These are phyloP conservation scores for Psix sp. DNA, from an alignment of 1,140 invertebrate genomes.

Conservation along the genomic window DNA sequence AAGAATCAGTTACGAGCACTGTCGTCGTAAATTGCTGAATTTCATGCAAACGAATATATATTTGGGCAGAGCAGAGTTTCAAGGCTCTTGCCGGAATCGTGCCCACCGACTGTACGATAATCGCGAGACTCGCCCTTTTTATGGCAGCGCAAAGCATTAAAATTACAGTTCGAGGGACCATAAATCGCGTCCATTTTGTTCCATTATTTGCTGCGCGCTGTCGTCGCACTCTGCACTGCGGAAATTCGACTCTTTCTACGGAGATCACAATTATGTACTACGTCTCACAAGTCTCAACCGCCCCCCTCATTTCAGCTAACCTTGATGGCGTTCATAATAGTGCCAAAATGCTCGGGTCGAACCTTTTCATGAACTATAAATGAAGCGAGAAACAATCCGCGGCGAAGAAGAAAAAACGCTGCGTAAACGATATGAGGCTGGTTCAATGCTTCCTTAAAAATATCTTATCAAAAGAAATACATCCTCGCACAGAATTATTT, in stretches of 20 bases:
- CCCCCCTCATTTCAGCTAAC: constrained; percentile 11
- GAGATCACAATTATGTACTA: constrained; percentile 36
- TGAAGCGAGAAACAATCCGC: constrained; percentile 32
- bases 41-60: no score
- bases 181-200: constrained; percentile 46
- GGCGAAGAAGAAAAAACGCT: constrained; percentile 13
- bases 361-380: constrained; percentile 49
- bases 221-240: constrained; percentile 19
- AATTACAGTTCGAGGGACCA: constrained; percentile 42
- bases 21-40: no score
- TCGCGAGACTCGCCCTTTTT: constrained; percentile 23
- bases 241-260: constrained; percentile 38
- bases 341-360: constrained; percentile 27
- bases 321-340: constrained; percentile 45
- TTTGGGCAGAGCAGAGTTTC: no score
- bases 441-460: constrained; percentile 2
- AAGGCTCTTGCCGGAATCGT: no score
- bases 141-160: constrained; percentile 32
- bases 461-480: no score
- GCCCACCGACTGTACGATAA: constrained; percentile 18
- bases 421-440: constrained; percentile 16
- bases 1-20: no score
- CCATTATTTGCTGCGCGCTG: constrained; percentile 45
- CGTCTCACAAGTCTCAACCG: constrained; percentile 9
- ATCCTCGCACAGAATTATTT: no score